These are phyloP conservation scores for Drosophila pruinosa DNA, from an alignment of 1,140 invertebrate genomes.

Conservation along the genomic window DNA sequence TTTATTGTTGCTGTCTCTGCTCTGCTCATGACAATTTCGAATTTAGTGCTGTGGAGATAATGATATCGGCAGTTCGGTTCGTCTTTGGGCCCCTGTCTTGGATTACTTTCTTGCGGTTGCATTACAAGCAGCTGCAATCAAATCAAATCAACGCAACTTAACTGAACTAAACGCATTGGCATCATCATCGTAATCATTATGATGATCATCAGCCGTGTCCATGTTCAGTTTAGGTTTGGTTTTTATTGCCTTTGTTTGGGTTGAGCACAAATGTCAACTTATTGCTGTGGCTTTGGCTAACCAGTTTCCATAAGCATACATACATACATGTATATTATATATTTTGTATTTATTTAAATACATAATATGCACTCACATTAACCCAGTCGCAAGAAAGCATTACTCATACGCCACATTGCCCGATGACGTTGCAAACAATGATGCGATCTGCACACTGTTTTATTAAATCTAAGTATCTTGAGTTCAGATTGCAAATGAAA, in stretches of 20 bases:
- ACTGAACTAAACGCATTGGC: neutral
- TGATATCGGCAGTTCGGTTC: conserved; percentile 1
- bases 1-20: conserved; percentile 23
- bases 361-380: neutral
- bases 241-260: conserved; percentile 11
- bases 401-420: conserved; percentile 16
- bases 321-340: neutral
- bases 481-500: neutral
- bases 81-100: conserved; percentile 21
- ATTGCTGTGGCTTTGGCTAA: conserved; percentile 12
- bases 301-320: conserved; percentile 14
- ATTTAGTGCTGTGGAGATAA: neutral
- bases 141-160: too few species aligned
- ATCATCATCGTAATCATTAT: neutral
- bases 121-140: too few species aligned
- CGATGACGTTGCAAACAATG: neutral
- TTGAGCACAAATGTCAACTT: conserved; percentile 29
- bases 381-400: neutral
- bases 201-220: neutral
- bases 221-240: conserved; percentile 8
- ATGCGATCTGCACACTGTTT: neutral
- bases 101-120: conserved; percentile 32
- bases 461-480: too few species aligned
- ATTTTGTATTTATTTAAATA: neutral
- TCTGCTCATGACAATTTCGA: neutral